phyloP scores from a whole-genome alignment of 2,113 vertebrate genomes.

The Eurypyga helias region DNA sequence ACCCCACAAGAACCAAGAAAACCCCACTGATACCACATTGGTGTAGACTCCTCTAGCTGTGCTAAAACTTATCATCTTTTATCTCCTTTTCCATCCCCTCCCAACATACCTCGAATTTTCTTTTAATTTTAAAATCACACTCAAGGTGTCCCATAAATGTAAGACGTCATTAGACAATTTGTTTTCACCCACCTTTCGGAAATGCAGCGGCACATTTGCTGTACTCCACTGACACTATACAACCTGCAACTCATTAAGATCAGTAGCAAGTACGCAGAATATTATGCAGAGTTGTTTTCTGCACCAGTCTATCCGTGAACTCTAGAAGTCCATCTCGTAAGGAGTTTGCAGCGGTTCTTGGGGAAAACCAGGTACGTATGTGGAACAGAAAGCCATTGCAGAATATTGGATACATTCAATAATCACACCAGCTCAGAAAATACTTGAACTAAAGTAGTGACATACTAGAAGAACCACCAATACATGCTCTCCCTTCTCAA shows the following conservation, averaged over 20 bases:
- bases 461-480: neutral
- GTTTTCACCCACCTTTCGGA: neutral
- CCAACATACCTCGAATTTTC: neutral
- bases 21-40: neutral
- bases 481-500: neutral
- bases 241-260: neutral
- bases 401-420: neutral
- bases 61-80: neutral
- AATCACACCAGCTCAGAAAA: neutral
- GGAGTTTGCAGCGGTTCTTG: neutral
- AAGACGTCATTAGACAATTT: neutral
- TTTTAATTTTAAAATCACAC: neutral
- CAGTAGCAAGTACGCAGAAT: neutral
- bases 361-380: neutral
- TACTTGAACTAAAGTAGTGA: neutral
- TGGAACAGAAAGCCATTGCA: neutral
- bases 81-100: neutral
- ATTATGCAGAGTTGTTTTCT: neutral
- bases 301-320: neutral
- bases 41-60: neutral
- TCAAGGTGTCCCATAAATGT: neutral
- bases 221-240: neutral
- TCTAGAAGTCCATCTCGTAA: neutral
- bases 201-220: neutral
- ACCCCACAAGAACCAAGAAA: neutral